Evolutionary conservation across 92 coral and sea anemone species (phyloP).

Genomic region (Siderastrea siderea): DNA sequence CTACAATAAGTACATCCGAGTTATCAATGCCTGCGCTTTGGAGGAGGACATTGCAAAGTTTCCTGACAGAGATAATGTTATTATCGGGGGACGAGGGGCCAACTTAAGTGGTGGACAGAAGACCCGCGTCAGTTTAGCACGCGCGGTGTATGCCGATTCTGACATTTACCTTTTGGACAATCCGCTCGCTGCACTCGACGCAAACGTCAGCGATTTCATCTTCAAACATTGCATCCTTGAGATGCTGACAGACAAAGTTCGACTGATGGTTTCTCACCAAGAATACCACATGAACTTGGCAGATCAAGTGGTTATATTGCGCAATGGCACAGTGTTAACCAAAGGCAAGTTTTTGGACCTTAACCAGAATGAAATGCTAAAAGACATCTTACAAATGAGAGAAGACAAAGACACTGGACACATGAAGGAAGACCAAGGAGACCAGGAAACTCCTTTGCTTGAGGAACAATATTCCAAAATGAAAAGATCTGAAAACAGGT

Average conservation of each 20-base stretch:
- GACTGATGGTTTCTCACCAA: slow-evolving; percentile 44
- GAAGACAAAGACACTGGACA: neutral
- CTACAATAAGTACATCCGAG: slow-evolving; percentile 26
- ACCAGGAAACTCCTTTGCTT: neutral
- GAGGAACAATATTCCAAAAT: slow-evolving; percentile 3
- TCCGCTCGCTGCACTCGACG: slow-evolving; percentile 62
- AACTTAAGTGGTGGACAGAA: slow-evolving; percentile 66
- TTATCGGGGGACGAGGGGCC: slow-evolving; percentile 53
- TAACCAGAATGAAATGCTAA: neutral
- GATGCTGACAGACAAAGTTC: slow-evolving; percentile 38
- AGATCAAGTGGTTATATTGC: slow-evolving; percentile 29
- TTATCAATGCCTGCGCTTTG: slow-evolving; percentile 46
- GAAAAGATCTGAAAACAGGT: neutral
- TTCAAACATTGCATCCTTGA: slow-evolving; percentile 51
- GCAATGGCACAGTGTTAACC: slow-evolving; percentile 4
- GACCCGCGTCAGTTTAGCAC: slow-evolving; percentile 67
- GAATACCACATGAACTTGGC: slow-evolving; percentile 27
- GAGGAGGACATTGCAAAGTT: slow-evolving; percentile 46
- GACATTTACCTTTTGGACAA: slow-evolving; percentile 71
- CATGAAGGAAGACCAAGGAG: neutral
- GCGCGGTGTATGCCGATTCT: slow-evolving; percentile 65
- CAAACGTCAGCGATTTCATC: slow-evolving; percentile 57
- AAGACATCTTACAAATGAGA: neutral
- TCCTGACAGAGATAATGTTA: slow-evolving; percentile 38
- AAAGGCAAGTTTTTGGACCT: slow-evolving; percentile 29